Percentiles rank a stretch among this genome's conserved stretches.
phyloP scores from a whole-genome alignment of 2,113 vertebrate genomes.

The Octodon degus region DNA sequence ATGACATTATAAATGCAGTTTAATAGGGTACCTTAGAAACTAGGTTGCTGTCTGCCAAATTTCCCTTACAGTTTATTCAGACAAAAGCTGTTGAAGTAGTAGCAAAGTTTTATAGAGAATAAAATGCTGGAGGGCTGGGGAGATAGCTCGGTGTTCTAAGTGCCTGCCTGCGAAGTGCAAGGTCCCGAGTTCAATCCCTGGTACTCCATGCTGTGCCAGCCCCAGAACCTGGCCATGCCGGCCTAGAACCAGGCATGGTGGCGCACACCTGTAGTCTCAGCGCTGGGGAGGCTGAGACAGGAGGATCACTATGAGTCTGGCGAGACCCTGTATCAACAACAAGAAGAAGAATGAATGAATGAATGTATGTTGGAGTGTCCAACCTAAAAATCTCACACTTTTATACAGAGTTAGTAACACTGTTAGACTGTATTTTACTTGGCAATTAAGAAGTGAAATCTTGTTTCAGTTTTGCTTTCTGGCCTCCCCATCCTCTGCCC shows the following conservation, averaged over 20 bases:
- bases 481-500: not conserved
- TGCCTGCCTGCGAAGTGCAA: no score
- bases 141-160: no score
- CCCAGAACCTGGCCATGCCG: no score
- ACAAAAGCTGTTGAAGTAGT: not conserved
- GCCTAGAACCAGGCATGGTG: no score
- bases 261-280: no score
- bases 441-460: not conserved
- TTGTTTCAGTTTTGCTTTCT: slow-evolving; percentile 49
- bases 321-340: no score
- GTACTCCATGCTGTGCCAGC: no score
- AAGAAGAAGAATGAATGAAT: no score
- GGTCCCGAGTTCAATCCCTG: no score
- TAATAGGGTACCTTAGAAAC: slow-evolving; percentile 46
- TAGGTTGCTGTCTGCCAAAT: slow-evolving; percentile 61
- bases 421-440: not conserved
- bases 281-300: no score
- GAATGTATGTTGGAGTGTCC: not conserved
- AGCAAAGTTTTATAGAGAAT: slow-evolving; percentile 53
- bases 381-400: slow-evolving; percentile 41
- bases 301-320: no score
- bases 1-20: slow-evolving; percentile 59
- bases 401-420: not conserved
- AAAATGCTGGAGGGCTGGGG: not conserved
- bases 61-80: slow-evolving; percentile 37